These are phyloP conservation scores for Pollenia amentaria DNA, from an alignment of 2,888 invertebrate species.

Conservation along the genomic window DNA sequence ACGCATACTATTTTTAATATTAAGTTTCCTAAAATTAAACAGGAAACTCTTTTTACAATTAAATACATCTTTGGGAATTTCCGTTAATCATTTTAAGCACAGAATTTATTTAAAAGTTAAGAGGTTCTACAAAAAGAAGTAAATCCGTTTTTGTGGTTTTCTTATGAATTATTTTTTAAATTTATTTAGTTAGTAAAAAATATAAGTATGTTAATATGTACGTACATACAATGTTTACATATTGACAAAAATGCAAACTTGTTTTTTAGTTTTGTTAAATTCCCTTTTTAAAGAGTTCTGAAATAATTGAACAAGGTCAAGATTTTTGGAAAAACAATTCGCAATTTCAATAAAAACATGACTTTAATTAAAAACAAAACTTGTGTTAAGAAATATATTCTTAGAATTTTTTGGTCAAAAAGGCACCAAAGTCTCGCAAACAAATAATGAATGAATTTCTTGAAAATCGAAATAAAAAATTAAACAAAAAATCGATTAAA, in stretches of 20 bases:
- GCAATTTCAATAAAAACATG: background rate
- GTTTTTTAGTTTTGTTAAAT: too few species aligned
- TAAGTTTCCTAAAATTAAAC: too few species aligned
- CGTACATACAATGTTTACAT: background rate
- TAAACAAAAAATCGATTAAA: slow-evolving; percentile 6
- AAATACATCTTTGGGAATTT: slow-evolving; percentile 21
- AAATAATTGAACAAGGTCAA: slow-evolving; percentile 31
- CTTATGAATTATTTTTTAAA: background rate
- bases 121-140: background rate
- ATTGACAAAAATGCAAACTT: background rate
- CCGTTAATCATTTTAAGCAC: background rate
- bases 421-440: background rate
- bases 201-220: background rate
- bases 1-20: too few species aligned
- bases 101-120: background rate
- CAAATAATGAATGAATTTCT: background rate
- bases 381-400: slow-evolving; percentile 22
- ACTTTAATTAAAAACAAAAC: slow-evolving; percentile 13
- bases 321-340: background rate
- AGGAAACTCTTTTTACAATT: background rate
- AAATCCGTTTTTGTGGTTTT: slow-evolving; percentile 25
- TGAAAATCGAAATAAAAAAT: background rate
- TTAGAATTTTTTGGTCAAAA: slow-evolving; percentile 43
- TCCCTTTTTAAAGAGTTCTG: background rate
- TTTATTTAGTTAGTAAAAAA: background rate